Conservation (phyloP, 2,888 invertebrate genomes). For the Chaetoderma sp. region DNA sequence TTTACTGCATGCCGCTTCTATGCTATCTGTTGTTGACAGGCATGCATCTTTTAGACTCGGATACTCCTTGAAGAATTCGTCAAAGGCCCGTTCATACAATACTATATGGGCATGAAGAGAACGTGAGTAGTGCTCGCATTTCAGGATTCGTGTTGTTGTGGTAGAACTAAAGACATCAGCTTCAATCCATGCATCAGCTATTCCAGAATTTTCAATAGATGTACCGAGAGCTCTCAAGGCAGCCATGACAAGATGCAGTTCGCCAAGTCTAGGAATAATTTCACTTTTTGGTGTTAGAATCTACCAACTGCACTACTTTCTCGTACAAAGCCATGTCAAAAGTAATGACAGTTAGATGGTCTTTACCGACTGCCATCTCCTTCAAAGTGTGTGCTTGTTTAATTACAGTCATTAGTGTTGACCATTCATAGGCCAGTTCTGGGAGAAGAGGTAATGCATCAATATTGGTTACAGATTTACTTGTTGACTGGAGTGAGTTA, state of each 20-base stretch:
- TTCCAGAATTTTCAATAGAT: too few relatives aligned
- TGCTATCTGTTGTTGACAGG: too few relatives aligned
- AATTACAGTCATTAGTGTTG: background rate
- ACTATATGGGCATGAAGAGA: too few relatives aligned
- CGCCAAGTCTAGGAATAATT: slow-evolving; percentile 22
- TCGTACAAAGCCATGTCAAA: slow-evolving; percentile 26
- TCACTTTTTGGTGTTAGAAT: slow-evolving; percentile 18
- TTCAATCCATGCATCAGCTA: too few relatives aligned
- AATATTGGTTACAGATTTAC: background rate
- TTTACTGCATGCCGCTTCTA: too few relatives aligned
- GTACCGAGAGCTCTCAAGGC: too few relatives aligned
- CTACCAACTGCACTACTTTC: slow-evolving; percentile 27
- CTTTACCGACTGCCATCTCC: slow-evolving; percentile 16
- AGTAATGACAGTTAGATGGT: slow-evolving; percentile 21
- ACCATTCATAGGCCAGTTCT: slow-evolving; percentile 7
- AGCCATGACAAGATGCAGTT: slow-evolving; percentile 20
- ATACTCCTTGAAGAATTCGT: too few relatives aligned
- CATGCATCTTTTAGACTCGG: too few relatives aligned
- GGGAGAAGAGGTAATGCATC: slow-evolving; percentile 20
- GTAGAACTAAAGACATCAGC: too few relatives aligned
- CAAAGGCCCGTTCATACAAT: too few relatives aligned
- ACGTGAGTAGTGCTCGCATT: slow-evolving; percentile 23
- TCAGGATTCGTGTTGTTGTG: too few relatives aligned
- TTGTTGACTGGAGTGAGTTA: slow-evolving; percentile 25
- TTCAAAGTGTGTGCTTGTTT: background rate